Conservation (phyloP, 2,888 invertebrate species). For the Cloeon dipterum region DNA sequence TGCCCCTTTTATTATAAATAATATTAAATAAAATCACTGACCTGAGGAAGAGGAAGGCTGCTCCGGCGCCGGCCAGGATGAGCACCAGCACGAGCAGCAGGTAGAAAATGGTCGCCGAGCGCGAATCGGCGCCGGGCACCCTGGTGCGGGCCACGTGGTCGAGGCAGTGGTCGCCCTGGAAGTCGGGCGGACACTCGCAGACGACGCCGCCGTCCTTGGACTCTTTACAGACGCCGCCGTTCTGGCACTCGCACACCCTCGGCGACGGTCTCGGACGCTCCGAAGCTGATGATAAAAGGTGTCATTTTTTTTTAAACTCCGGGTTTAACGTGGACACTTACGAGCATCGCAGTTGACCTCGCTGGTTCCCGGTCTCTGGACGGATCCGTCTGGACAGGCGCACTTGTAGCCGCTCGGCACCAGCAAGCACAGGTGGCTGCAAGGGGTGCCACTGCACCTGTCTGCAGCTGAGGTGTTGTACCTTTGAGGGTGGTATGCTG, state of each 20-base stretch:
- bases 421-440: constrained; percentile 81
- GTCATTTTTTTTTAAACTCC: background rate
- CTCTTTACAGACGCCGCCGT: constrained; percentile 58
- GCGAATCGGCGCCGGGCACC: constrained; percentile 22
- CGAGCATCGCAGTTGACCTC: constrained; percentile 62
- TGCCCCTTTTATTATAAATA: too few relatives aligned
- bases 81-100: constrained; percentile 59
- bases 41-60: constrained; percentile 60
- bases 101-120: constrained; percentile 51
- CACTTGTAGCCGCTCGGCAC: constrained; percentile 77
- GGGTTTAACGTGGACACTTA: constrained; percentile 13
- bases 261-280: constrained; percentile 54
- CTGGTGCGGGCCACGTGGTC: constrained; percentile 33
- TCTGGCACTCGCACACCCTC: constrained; percentile 59
- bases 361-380: constrained; percentile 24
- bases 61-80: constrained; percentile 44
- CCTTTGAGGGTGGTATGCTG: constrained; percentile 58
- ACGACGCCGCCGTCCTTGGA: constrained; percentile 23
- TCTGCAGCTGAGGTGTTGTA: constrained; percentile 53
- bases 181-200: constrained; percentile 53
- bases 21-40: constrained; percentile 62
- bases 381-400: constrained; percentile 63
- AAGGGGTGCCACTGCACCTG: constrained; percentile 45
- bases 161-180: constrained; percentile 50
- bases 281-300: constrained; percentile 25